These are phyloP conservation scores for Antigone vipio DNA, from an alignment of 2,113 vertebrate genomes.

Conservation along the genomic window DNA sequence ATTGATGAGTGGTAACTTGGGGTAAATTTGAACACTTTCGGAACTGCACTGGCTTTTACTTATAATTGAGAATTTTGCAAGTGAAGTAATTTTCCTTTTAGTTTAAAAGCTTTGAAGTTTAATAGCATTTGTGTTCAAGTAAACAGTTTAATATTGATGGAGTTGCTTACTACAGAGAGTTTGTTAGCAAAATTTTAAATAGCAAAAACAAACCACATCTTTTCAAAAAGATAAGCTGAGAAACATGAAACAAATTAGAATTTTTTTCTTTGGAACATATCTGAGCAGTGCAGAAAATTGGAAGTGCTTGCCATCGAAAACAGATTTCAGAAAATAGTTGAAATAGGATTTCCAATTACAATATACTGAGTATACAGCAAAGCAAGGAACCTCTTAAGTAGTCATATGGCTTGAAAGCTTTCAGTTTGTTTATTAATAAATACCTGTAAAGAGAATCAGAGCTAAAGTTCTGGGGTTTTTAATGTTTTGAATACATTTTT, in stretches of 20 bases:
- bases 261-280: neutral
- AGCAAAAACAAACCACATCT: neutral
- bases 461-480: neutral
- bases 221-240: neutral
- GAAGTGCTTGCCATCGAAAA: neutral
- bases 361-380: neutral
- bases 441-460: neutral
- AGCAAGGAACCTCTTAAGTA: neutral
- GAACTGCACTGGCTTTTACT: neutral
- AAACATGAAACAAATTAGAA: neutral
- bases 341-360: neutral
- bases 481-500: neutral
- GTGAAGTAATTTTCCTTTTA: neutral
- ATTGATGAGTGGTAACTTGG: neutral
- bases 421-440: neutral
- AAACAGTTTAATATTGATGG: neutral
- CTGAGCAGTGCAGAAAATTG: neutral
- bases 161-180: neutral
- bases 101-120: neutral
- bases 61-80: neutral
- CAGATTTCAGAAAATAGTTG: neutral
- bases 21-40: neutral
- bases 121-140: neutral
- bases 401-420: neutral
- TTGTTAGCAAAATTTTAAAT: neutral